Evolutionary conservation across 2,888 invertebrate genomes (phyloP), one percentile per base, ranked within the genome.

Genomic region (Gryllus longicercus): DNA sequence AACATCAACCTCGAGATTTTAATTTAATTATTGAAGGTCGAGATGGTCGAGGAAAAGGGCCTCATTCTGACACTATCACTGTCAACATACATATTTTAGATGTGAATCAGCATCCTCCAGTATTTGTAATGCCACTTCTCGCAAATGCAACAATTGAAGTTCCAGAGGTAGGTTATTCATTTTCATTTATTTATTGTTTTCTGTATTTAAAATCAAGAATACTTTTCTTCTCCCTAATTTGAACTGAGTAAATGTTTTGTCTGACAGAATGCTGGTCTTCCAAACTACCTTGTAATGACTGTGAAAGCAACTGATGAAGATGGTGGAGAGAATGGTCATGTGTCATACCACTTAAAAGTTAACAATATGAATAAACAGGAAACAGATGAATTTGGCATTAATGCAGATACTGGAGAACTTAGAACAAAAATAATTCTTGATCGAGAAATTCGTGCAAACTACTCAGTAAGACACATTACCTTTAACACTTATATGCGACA

Each of bases 221-320:
- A 5, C 38, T 38, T 38, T 38, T 38, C 38, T 38, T 38, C 38
- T 38, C 38, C 38, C 5, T 0, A 38, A 38, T 38, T 38, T 38
- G 38, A 38, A 38, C 38, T 63, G 63, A 63, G 14, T 63, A 16
- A 23, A 25, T 76, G 25, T 76, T 76, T 76, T 38, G 5, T 78
- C 83, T 87, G 87, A 79, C 83, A 91, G 93, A 95, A 94, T 84
- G 92, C 93, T 79, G 93, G 94, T 0, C 91, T 92, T 83, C 91
- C 92, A 2, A 93, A 94, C 84, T 93, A 93, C 85, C 87, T 95
- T 5, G 91, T 97, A 82, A 92, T 96, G 85, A 94, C 93, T 1
- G 93, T 96, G 0, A 92, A 93, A 85, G 97, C 97, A 0, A 90
- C 90, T 0, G 97, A 97, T 85, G 91, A 92, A 83, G 96, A 97